Evolutionary conservation across 2,888 invertebrate species (phyloP), one percentile per base, ranked within the genome.

Genomic region (Brachynemurus nebulosus): DNA sequence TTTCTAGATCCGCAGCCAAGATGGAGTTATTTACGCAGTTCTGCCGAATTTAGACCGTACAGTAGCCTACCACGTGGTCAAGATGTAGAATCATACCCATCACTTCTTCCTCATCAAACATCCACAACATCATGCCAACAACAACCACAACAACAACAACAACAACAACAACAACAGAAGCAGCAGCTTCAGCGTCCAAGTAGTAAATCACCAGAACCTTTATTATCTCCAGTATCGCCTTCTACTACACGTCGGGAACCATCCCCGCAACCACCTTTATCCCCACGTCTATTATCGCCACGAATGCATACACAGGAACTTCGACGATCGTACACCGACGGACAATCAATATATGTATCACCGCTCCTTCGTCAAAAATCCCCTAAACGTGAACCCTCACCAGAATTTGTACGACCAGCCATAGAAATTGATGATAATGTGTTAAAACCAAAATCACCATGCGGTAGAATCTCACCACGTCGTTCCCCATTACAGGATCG

Each of bases 41-140:
- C 72, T 2, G 66, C 72, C 23, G 69, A 76, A 59, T 61, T 73
- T 56, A 64, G 73, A 50, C 64, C 75, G 45, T 71, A 74, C 58
- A 71, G 71, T 52, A 78, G 77, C 55, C 59, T 78, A 21, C 77
- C 76, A 14, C 64, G 74, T 40, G 69, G 69, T 21, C 73, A 68
- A 51, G 67, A 69, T 51, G 65, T 66, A 48, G 60, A 55, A 49
- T 59, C 58, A 49, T 64, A 62, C 49, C 64, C 64, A n/a, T 59
- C 62, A 8, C 52, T 65, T 41, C 53, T 54, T 37, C 59, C 62
- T 45, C 58, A 56, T 40, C 27, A 27, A 7, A 9, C 23, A n/a
- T 19, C 18, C 18, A 19, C 37, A 12, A 9, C 36, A 4, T 25
- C 27, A 8, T n/a, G n/a, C n/a, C n/a, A n/a, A n/a, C n/a, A n/a